A percentile compares a stretch with the other conserved stretches of the same genome.
These are phyloP conservation scores for Drosophila grimshawi DNA, from an alignment of 1,140 invertebrate species.

Conservation along the genomic window DNA sequence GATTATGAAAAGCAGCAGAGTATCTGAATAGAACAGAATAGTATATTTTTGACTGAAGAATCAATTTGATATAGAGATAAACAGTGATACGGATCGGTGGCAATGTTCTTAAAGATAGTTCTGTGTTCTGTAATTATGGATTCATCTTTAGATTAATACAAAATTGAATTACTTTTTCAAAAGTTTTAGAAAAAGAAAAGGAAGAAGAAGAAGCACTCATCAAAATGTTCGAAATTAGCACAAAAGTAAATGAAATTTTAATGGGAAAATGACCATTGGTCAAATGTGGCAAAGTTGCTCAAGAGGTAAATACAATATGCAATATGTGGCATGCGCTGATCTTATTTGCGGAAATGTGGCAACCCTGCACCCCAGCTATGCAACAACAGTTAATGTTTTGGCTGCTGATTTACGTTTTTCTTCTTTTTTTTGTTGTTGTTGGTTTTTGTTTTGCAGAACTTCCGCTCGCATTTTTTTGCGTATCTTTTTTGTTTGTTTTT, in stretches of 20 bases:
- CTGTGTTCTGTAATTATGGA: no score
- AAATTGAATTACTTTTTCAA: no score
- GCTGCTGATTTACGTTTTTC: neutral
- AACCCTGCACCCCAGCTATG: neutral
- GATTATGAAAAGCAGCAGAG: no score
- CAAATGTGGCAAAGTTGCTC: neutral
- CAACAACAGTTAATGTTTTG: neutral
- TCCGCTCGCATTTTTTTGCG: constrained; percentile 54
- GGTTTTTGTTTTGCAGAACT: constrained; percentile 44
- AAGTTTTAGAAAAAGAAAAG: no score
- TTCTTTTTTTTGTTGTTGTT: neutral
- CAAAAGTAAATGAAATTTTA: neutral
- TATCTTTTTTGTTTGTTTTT: constrained; percentile 32
- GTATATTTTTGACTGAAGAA: no score
- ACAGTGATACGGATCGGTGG: no score
- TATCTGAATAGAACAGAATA: no score
- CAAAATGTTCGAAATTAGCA: neutral
- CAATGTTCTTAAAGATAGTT: no score
- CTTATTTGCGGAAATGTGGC: neutral
- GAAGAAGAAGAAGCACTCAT: no score
- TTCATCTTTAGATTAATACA: no score
- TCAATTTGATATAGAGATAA: no score
- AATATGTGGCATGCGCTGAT: neutral
- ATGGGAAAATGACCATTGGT: neutral
- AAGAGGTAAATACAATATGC: neutral